Base-by-base conservation (phyloP, 2,888 invertebrate species). In the Actias luna region DNA sequence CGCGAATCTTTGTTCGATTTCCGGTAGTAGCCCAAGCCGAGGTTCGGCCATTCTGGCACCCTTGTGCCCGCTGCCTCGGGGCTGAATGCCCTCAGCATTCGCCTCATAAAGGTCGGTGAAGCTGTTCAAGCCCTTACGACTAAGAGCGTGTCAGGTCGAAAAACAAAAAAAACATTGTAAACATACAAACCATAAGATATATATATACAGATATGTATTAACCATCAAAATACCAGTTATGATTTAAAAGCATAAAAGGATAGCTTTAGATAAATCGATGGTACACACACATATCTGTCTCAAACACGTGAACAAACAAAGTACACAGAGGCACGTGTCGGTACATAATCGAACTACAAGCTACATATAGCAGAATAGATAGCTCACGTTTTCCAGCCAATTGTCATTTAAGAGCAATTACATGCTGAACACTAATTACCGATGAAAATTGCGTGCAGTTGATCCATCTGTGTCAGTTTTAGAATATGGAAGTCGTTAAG, bases 251-350 rank as follows among this genome's bases (percentile, higher is more conserved):
- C 25, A 25, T 12, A 12, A 50, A 25, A 8, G 46, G 22, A 50
- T 25, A 10, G 25, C 0, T 50, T 1, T 22, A 50, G 46, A 50
- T 50, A 25, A n/a, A n/a, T n/a, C n/a, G 12, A 16, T 5, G 14
- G 1, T 50, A 50, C 4, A 42, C 2, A 18, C n/a, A n/a, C n/a
- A n/a, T n/a, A n/a, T n/a, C n/a, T 50, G 8, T 50, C 25, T 1
- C 25, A 50, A 25, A 50, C 46, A 50, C 46, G 46, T 50, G 46
- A 50, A 50, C 25, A 22, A 8, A 25, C 46, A 50, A 29, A 18
- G 55, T 50, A 50, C 46, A 50, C 12, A 25, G 8, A 29, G 55
- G 29, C 55, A 55, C 55, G 55, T 55, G 55, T 29, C 16, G 8
- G 22, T 50, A 14, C 29, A 55, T 29, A 29, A 55, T 55, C n/a